Percentiles rank a stretch among this genome's conserved stretches.
Evolutionary conservation across 2,888 invertebrate genomes (phyloP).

Genomic region (Drosophila anomalata): DNA sequence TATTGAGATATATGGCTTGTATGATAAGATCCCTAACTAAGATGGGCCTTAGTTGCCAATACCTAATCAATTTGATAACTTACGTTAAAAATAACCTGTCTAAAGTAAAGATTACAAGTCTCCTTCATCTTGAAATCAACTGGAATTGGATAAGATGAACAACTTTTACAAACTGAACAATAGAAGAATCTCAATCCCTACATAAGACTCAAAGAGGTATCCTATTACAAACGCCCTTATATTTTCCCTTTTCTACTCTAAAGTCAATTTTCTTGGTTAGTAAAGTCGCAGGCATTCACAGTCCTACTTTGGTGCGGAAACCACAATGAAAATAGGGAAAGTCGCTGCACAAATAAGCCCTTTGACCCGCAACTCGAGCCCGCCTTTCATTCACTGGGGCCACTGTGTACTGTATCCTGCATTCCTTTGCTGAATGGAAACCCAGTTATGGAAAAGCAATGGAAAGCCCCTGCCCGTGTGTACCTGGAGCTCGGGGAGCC

Average conservation of each 20-base stretch:
- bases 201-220: too few species aligned
- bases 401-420: neutral
- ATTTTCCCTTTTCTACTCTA: neutral
- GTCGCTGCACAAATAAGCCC: slow-evolving; percentile 2
- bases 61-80: too few species aligned
- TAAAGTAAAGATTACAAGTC: too few species aligned
- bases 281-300: neutral
- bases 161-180: too few species aligned
- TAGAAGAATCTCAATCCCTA: too few species aligned
- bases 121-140: too few species aligned
- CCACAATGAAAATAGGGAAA: slow-evolving; percentile 12
- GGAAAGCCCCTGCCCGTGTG: neutral
- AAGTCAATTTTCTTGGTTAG: neutral
- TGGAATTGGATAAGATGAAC: too few species aligned
- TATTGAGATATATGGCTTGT: too few species aligned
- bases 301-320: neutral
- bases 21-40: too few species aligned
- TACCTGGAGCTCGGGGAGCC: slow-evolving; percentile 10
- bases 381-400: neutral
- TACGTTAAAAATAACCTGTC: too few species aligned
- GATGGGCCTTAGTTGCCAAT: too few species aligned
- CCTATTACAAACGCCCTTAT: neutral
- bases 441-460: slow-evolving; percentile 7
- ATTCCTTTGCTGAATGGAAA: neutral
- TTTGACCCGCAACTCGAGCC: slow-evolving; percentile 1